A percentile compares a stretch with the other conserved stretches of the same genome.
These are phyloP conservation scores for Pseudoatta argentina DNA, from an alignment of 1,140 invertebrate genomes.

Conservation along the genomic window DNA sequence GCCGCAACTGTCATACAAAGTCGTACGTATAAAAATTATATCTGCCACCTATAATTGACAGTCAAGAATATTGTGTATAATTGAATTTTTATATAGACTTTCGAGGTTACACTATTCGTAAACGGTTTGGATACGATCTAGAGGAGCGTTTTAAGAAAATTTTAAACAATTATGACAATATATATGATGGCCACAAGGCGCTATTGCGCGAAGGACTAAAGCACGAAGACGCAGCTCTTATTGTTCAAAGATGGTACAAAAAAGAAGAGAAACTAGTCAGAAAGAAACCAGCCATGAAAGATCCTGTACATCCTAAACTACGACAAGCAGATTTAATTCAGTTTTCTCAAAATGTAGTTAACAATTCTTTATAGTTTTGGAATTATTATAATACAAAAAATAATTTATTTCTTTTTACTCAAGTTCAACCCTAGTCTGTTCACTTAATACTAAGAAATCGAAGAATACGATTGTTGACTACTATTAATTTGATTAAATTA, in stretches of 20 bases:
- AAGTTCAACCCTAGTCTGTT: not conserved
- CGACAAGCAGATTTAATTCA: conserved; percentile 86
- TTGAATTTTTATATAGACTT: conserved; percentile 86
- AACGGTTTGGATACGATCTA: conserved; percentile 88
- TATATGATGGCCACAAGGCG: conserved; percentile 82
- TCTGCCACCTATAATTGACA: not conserved
- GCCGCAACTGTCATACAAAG: conserved; percentile 90
- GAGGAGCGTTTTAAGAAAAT: conserved; percentile 85
- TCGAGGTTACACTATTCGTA: conserved; percentile 89
- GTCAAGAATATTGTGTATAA: not conserved
- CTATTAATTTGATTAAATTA: conserved; percentile 30
- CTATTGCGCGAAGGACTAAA: conserved; percentile 84
- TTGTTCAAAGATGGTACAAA: conserved; percentile 85
- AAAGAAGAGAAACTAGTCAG: conserved; percentile 77
- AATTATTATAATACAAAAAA: not conserved
- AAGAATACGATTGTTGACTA: not conserved
- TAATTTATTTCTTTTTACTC: not conserved
- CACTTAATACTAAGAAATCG: conserved; percentile 4
- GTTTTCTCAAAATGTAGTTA: conserved; percentile 87
- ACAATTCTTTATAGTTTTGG: not conserved
- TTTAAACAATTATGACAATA: conserved; percentile 83
- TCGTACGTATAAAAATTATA: conserved; percentile 86
- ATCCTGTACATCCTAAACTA: conserved; percentile 82
- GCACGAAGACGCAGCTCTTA: conserved; percentile 85
- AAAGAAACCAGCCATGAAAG: conserved; percentile 77